Base-by-base conservation (phyloP, 2,797 vertebrate genomes). In the Macrochelys suwanniensis region DNA sequence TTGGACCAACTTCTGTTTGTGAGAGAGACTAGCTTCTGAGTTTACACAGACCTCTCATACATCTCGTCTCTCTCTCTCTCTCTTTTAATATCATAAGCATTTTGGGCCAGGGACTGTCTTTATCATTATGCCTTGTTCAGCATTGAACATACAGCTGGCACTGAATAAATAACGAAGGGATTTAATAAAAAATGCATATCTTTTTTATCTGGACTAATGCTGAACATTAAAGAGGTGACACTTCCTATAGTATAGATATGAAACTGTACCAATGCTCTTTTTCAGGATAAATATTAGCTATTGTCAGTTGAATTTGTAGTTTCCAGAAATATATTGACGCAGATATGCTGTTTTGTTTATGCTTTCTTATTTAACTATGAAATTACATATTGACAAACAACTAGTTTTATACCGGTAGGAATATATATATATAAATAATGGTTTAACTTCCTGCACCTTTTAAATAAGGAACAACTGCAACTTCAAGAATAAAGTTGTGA, bases 161-260 rank as follows among this genome's bases (percentile, higher is more conserved):
- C 0, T 23, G 6, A 17, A 76, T 7, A 5, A 92, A 23, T 12
- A 45, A 33, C 21, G 51, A 17, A 6, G 19, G 54, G 23, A 84
- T 42, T 37, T 71, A 7, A 7, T 2, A 84, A 51, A 82, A 26
- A 5, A 3, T 1, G 61, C 1, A 5, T 1, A 9, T 19, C 3
- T 9, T 8, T 84, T 74, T 23, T 25, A 53, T 5, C 1, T 4
- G 50, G 11, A 79, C 76, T 8, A 80, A 2, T 49, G 8, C 1
- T 80, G 6, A 2, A 50, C 1, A 3, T 80, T 50, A 89, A 85
- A 91, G 68, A 57, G 1, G 7, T 42, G 6, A 51, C 26, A 57
- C 11, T 6, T 42, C 45, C 17, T 56, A 33, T 87, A 93, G 51
- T 49, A 5, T 11, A 68, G 57, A 2, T 59, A 57, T n/a, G 85